Evolutionary conservation across 2,797 vertebrate species (phyloP).

Genomic region (Hephaestus fuliginosus): DNA sequence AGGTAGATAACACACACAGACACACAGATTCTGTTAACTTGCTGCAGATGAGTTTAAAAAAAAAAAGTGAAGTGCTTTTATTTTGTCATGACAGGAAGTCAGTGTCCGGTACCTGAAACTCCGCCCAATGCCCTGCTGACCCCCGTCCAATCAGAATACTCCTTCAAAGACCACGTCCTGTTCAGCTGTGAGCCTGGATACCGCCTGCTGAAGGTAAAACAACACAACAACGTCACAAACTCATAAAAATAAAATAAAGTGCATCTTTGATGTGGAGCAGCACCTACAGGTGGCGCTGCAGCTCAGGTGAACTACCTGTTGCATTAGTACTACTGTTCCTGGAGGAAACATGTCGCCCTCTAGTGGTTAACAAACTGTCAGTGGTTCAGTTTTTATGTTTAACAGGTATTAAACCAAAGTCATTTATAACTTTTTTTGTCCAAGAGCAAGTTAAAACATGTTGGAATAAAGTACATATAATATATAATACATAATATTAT

Average conservation of each 20-base stretch:
- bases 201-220: conserved; percentile 88
- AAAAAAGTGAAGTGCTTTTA: conserved; percentile 25
- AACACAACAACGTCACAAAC: too few relatives aligned
- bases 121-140: conserved; percentile 86
- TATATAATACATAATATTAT: too few relatives aligned
- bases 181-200: conserved; percentile 92
- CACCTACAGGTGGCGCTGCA: too few relatives aligned
- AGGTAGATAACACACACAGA: not conserved
- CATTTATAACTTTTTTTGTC: too few relatives aligned
- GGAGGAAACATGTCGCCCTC: not conserved
- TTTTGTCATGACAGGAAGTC: conserved; percentile 84
- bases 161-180: conserved; percentile 93
- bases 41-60: not conserved
- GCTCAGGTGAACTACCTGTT: too few relatives aligned
- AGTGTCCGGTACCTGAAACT: conserved; percentile 83
- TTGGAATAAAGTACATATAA: too few relatives aligned
- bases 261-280: too few relatives aligned
- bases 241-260: too few relatives aligned
- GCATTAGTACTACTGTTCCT: too few relatives aligned
- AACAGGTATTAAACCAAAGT: too few relatives aligned
- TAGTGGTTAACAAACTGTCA: conserved; percentile 56
- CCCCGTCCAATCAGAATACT: conserved; percentile 90
- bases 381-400: too few relatives aligned
- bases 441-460: too few relatives aligned
- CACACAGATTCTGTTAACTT: not conserved